Base-by-base conservation (phyloP, 2,113 vertebrate genomes). In the Brachionichthys hirsutus region DNA sequence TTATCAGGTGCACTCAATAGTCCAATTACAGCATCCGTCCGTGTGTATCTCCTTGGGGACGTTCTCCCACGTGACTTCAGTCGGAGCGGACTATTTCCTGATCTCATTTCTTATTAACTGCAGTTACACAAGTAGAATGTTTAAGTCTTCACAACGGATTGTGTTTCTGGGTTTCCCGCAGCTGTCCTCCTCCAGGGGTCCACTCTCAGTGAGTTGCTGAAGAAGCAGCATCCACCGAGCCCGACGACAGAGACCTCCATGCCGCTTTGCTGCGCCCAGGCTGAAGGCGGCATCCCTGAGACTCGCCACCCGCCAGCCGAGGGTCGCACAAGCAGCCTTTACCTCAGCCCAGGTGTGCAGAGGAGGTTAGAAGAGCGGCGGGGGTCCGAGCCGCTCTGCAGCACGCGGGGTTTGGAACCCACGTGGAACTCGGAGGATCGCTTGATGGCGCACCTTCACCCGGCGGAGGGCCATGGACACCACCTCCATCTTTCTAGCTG, bases 401-500 rank as follows among this genome's bases (percentile, higher is more conserved):
- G 42, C 38, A 46, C 36, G 1, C 65, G 53, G 13, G 62, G 77
- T 40, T 69, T 72, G 0, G 81, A 13, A 0, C 14, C 36, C 0
- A 54, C 15, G 0, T 13, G 62, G 2, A 57, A 69, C 19, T 20
- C 35, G 0, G 41, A 67, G 15, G 48, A 44, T 57, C 50, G 53
- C 12, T 75, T 67, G 12, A 22, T 55, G 12, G 65, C 47, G 1
- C 75, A 73, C 20, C 80, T 83, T 67, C 77, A 78, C 13, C 85
- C 86, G 72, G 86, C 84, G 85, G 87, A 89, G 18, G 78, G 70
- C 52, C 87, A 86, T 12, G 81, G 80, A 55, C 88, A 85, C 30
- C 92, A 89, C 62, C 87, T 99, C 30, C 97, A 99, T 67, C 88
- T 98, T 3, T 94, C 92, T 54, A 98, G 93, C 83, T 99, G 97